Conservation (phyloP, 2,797 vertebrate species). For the Netta rufina region DNA sequence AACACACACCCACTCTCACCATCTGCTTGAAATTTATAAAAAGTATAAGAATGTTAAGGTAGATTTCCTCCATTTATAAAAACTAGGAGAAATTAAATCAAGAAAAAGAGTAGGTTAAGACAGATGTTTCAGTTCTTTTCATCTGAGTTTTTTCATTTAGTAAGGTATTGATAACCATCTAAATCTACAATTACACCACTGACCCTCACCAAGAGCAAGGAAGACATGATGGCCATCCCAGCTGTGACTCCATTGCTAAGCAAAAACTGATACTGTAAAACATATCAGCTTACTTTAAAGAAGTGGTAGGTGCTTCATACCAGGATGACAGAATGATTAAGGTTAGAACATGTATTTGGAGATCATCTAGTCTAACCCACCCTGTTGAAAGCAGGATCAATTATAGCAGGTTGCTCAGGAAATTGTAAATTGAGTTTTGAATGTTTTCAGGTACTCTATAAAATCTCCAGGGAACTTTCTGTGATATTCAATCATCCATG, state of each 20-base stretch:
- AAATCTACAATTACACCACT: neutral
- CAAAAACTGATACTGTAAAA: neutral
- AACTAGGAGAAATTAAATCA: conserved; percentile 24
- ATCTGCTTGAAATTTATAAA: conserved; percentile 63
- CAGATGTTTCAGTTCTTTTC: neutral
- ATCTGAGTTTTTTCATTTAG: neutral
- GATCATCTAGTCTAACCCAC: neutral
- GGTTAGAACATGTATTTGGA: neutral
- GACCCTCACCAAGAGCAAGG: neutral
- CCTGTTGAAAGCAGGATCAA: neutral
- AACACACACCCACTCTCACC: conserved; percentile 65
- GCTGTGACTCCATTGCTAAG: neutral
- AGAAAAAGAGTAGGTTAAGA: neutral
- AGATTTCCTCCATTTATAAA: conserved; percentile 49
- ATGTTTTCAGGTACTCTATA: neutral
- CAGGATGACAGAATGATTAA: neutral
- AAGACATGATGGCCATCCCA: neutral
- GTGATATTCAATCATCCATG: neutral
- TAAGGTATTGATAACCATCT: neutral
- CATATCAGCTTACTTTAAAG: neutral
- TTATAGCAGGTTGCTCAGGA: neutral
- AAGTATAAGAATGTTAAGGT: conserved; percentile 62
- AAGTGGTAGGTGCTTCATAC: neutral
- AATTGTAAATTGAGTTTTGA: neutral
- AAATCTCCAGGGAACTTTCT: neutral